Base-by-base conservation (phyloP, 1,140 invertebrate species). In the Bemisia tabaci region DNA sequence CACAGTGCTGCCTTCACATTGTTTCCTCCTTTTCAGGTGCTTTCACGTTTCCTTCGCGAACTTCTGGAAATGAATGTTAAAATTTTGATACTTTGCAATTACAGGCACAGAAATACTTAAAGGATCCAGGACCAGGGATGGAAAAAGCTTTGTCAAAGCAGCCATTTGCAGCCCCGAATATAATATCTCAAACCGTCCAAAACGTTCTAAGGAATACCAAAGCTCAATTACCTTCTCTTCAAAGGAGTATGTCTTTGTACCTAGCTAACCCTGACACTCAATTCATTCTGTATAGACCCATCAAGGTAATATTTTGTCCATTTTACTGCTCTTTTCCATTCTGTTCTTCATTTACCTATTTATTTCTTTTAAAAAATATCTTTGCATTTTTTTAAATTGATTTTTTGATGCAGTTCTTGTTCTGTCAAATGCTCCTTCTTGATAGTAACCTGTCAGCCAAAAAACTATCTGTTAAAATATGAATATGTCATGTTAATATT, bases 261-360 rank as follows among this genome's bases (percentile, higher is more conserved):
- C 79, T 98, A 22, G 91, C 94, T n/a, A 98, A 97, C 79, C 85
- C 87, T 70, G 95, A 97, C 78, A 98, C 95, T 0, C 94, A 98
- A 76, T 93, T 92, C 72, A 97, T 97, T 75, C 81, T 98, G 1
- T 96, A 97, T 72, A 83, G 93, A 66, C 95, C 94, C 5, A 90
- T 97, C 33, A 89, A 91, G 75, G 88, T 91, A 77, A 77, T 78
- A 26, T 27, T 48, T 23, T 61, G 58, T 59, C n/a, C 48, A 65
- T 61, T 58, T 61, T 22, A 1, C 33, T 24, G 24, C 21, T n/a
- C n/a, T 1, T 17, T 62, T 60, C 23, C 48, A 62, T 64, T 9
- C 5, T 63, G 24, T 27, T 67, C 21, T 17, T 12, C 12, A 24
- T 59, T 60, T 60, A 2, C n/a, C n/a, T n/a, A n/a, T n/a, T n/a